Conservation (phyloP, 2,797 vertebrate species). For the Rhyacichthys aspro region DNA sequence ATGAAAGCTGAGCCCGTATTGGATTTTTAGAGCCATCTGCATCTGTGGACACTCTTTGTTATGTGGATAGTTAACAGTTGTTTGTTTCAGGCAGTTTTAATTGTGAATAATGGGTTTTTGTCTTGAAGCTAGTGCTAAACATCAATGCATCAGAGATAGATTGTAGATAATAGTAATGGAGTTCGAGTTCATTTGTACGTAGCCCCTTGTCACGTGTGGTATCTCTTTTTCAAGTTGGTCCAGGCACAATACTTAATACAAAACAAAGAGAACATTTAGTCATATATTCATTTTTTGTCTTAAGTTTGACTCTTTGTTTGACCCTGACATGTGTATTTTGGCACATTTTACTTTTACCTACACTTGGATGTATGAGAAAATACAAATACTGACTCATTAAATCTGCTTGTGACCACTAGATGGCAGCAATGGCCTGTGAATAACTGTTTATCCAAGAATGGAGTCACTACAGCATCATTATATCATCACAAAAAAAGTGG, state of each 20-base stretch:
- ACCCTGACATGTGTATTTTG: too few species aligned
- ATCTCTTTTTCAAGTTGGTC: too few species aligned
- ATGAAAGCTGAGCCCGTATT: conserved; percentile 40
- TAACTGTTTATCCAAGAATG: conserved; percentile 6
- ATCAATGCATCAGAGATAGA: too few species aligned
- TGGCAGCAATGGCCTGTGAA: conserved; percentile 77
- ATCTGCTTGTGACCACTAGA: conserved; percentile 58
- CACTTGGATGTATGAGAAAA: too few species aligned
- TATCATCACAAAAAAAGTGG: conserved; percentile 25
- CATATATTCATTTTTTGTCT: not conserved
- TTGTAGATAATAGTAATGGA: too few species aligned
- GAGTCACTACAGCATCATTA: conserved; percentile 22
- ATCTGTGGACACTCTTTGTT: conserved; percentile 9
- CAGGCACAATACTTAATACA: too few species aligned
- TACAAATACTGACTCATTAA: too few species aligned
- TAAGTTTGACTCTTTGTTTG: too few species aligned
- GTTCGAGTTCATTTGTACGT: not conserved
- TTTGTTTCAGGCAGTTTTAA: not conserved
- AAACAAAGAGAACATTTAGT: too few species aligned
- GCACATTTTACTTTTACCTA: too few species aligned
- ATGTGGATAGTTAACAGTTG: not conserved
- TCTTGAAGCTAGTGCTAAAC: too few species aligned
- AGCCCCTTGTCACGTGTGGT: not conserved
- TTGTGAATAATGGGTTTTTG: too few species aligned
- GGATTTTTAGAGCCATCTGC: conserved; percentile 30